These are phyloP conservation scores for Eulemur macaco DNA, from an alignment of 2,113 vertebrate genomes.

Conservation along the genomic window DNA sequence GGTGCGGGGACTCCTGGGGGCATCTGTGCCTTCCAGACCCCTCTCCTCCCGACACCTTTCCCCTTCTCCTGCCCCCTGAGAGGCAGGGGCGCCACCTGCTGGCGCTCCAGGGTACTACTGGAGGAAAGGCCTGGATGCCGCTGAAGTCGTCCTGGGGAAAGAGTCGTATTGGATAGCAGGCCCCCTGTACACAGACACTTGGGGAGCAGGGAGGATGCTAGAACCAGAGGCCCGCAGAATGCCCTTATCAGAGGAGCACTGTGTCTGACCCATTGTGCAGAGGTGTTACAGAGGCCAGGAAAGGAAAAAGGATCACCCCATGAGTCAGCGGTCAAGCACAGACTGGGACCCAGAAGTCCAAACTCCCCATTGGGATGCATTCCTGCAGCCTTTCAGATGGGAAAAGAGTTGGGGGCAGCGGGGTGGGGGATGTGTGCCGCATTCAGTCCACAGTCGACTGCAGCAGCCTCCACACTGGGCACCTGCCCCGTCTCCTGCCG, in stretches of 20 bases:
- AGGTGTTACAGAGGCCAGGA: not conserved
- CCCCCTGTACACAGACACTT: too few relatives aligned
- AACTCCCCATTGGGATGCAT: fast-evolving
- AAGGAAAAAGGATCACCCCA: not conserved
- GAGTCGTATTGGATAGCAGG: not conserved
- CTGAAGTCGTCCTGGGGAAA: not conserved
- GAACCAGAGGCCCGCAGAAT: not conserved
- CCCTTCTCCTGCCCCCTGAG: not conserved
- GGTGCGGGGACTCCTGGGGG: not conserved
- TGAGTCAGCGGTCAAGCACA: not conserved
- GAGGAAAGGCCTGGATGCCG: not conserved
- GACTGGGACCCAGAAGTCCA: not conserved
- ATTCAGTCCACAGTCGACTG: fast-evolving
- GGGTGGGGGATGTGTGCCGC: not conserved
- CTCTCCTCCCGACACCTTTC: too few relatives aligned
- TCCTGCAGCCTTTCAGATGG: not conserved
- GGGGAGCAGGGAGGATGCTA: not conserved
- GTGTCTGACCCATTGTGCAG: not conserved
- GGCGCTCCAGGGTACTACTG: not conserved
- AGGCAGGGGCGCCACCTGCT: conserved; percentile 47
- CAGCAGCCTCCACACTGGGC: not conserved
- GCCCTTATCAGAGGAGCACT: not conserved
- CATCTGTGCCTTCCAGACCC: not conserved
- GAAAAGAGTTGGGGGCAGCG: not conserved
- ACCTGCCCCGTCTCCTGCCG: fast-evolving